Evolutionary conservation across 1,140 invertebrate species (phyloP).

Genomic region (Dreissena polymorpha): DNA sequence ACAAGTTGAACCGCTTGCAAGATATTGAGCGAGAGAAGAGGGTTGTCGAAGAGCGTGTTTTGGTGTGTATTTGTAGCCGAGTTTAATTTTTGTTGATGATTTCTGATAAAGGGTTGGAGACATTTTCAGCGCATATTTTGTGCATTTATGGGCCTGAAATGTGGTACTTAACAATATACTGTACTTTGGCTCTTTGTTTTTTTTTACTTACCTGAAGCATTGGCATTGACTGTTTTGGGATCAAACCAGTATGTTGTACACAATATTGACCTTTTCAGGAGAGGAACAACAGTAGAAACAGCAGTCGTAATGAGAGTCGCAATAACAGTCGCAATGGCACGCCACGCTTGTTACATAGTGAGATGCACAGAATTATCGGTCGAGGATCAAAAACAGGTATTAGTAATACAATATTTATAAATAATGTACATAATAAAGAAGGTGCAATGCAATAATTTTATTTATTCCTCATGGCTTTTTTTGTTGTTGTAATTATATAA

Average conservation of each 20-base stretch:
- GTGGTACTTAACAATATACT: no score
- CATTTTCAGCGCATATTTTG: no score
- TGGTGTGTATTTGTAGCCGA: constrained; percentile 23
- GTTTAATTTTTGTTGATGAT: background rate
- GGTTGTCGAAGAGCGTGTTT: constrained; percentile 39
- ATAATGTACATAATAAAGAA: no score
- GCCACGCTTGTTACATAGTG: constrained; percentile 25
- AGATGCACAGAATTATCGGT: constrained; percentile 42
- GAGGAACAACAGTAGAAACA: background rate
- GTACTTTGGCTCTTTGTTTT: no score
- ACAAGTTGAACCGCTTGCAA: constrained; percentile 39
- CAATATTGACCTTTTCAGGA: constrained; percentile 24
- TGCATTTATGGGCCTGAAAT: no score
- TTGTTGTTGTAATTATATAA: no score
- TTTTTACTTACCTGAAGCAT: no score
- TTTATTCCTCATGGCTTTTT: no score
- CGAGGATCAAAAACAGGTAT: constrained; percentile 21
- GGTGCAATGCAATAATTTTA: no score
- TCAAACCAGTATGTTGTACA: background rate
- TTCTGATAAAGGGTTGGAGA: background rate
- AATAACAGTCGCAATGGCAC: constrained; percentile 23
- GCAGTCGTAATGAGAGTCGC: background rate
- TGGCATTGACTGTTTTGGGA: background rate
- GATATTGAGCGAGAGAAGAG: constrained; percentile 25
- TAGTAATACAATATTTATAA: background rate